These are phyloP conservation scores for Cynopterus sphinx DNA, from an alignment of 2,797 vertebrate species.

Conservation along the genomic window DNA sequence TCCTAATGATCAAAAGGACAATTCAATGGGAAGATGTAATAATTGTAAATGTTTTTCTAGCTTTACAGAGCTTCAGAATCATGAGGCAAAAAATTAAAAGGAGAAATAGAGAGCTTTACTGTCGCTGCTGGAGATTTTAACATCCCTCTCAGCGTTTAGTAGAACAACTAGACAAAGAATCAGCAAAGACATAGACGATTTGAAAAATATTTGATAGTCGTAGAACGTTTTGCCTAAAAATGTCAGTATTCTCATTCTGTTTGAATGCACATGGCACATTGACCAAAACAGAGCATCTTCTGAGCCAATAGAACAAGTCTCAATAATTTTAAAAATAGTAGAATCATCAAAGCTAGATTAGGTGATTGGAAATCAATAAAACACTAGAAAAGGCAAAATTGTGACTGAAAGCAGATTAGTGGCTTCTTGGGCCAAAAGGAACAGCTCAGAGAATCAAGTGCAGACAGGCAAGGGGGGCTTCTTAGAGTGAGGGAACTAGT, in stretches of 20 bases:
- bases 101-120: background rate
- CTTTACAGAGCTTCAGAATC: background rate
- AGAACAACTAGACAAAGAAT: background rate
- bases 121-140: background rate
- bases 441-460: background rate
- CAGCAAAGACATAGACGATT: background rate
- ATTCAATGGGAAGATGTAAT: background rate
- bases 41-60: background rate
- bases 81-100: background rate
- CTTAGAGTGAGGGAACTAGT: background rate
- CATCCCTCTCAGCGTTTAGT: background rate
- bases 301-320: slow-evolving; percentile 21
- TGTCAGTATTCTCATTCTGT: slow-evolving; percentile 18
- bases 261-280: background rate
- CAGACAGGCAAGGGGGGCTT: background rate
- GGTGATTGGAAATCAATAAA: slow-evolving; percentile 15
- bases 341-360: slow-evolving; percentile 19
- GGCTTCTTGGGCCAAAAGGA: background rate
- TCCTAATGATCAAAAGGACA: background rate
- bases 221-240: background rate
- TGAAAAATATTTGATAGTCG: background rate
- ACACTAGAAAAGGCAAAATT: background rate
- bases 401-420: background rate
- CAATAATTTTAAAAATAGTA: background rate
- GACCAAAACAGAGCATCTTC: background rate